These are phyloP conservation scores for Melanostigma gelatinosum DNA, from an alignment of 2,113 vertebrate genomes.

Conservation along the genomic window DNA sequence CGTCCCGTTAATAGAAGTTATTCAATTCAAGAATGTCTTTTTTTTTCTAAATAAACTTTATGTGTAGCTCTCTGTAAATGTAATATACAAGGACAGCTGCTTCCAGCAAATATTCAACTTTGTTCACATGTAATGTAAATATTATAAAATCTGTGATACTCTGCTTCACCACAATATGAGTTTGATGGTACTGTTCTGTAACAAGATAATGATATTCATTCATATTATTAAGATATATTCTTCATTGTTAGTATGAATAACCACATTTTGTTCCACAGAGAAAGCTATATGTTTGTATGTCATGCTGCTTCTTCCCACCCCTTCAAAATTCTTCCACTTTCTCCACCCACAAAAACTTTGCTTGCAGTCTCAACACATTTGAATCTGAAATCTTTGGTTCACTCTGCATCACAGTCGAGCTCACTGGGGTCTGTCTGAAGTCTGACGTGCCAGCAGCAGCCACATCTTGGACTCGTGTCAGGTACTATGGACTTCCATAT, in stretches of 20 bases:
- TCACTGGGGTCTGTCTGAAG: slow-evolving; percentile 34
- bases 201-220: background rate
- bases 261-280: background rate
- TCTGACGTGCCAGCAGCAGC: slow-evolving; percentile 31
- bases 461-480: slow-evolving; percentile 43
- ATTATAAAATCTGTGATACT: background rate
- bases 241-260: background rate
- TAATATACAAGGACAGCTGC: background rate
- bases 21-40: background rate
- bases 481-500: slow-evolving; percentile 31
- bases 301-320: slow-evolving; percentile 47
- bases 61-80: background rate
- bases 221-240: background rate
- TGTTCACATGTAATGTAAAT: slow-evolving; percentile 17
- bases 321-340: slow-evolving; percentile 26
- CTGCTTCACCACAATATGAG: background rate
- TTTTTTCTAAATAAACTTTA: background rate
- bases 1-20: background rate
- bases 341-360: slow-evolving; percentile 76
- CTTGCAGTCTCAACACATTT: slow-evolving; percentile 47
- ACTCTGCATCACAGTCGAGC: slow-evolving; percentile 14
- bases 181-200: background rate
- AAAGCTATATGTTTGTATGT: slow-evolving; percentile 2
- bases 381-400: slow-evolving; percentile 39
- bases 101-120: background rate